Conservation (phyloP, 2,888 invertebrate genomes). For the Lithosia quadra region DNA sequence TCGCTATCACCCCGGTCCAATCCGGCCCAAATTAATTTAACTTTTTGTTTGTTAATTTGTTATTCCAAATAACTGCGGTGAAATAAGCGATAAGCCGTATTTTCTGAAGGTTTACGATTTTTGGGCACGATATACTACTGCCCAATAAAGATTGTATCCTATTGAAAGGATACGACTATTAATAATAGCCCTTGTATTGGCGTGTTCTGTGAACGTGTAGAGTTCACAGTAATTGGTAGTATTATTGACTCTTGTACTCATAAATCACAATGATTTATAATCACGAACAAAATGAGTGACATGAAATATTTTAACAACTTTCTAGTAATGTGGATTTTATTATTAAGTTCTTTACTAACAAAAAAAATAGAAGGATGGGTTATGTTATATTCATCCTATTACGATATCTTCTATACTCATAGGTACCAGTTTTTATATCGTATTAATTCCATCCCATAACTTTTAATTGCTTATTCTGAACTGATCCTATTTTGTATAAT, state of each 20-base stretch:
- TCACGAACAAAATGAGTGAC: neutral
- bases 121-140: neutral
- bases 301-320: neutral
- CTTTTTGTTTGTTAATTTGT: constrained; percentile 10
- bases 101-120: constrained; percentile 6
- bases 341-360: too few relatives aligned
- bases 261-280: neutral
- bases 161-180: neutral
- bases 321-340: too few relatives aligned
- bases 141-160: constrained; percentile 2
- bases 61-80: constrained; percentile 7
- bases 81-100: neutral
- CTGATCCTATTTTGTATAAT: too few relatives aligned
- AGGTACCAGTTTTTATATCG: too few relatives aligned
- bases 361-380: too few relatives aligned
- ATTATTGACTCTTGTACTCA: neutral
- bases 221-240: neutral
- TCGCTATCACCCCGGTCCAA: neutral
- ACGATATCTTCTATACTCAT: too few relatives aligned
- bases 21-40: constrained; percentile 7
- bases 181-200: neutral
- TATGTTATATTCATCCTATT: too few relatives aligned
- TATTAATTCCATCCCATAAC: too few relatives aligned
- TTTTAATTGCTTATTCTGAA: too few relatives aligned
- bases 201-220: neutral